These are phyloP conservation scores for Pteruthius melanotis DNA, from an alignment of 2,113 vertebrate species.

Conservation along the genomic window DNA sequence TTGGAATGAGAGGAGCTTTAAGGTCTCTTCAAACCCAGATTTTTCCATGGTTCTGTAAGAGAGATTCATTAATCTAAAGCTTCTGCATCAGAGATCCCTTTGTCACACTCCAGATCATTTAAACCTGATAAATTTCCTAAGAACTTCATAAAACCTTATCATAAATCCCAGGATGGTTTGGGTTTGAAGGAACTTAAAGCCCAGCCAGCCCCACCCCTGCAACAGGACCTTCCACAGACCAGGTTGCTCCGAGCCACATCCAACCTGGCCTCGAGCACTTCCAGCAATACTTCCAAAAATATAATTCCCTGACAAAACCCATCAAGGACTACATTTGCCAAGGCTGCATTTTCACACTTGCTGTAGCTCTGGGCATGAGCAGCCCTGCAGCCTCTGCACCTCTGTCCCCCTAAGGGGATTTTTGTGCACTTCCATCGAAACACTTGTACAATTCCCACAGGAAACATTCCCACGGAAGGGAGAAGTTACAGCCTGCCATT, in stretches of 20 bases:
- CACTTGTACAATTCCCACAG: neutral
- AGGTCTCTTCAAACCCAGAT: no score
- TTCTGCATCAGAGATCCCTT: neutral
- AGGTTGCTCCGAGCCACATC: neutral
- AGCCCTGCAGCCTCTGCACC: neutral
- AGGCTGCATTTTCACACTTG: neutral
- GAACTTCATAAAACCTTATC: neutral
- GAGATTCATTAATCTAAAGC: neutral
- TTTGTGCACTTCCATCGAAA: neutral
- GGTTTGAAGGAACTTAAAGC: neutral
- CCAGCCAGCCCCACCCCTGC: neutral
- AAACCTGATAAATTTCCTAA: neutral
- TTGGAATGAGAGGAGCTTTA: neutral
- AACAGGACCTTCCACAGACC: neutral
- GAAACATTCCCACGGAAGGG: neutral
- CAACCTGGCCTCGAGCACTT: accelerated
- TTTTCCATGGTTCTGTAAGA: neutral
- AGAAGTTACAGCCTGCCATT: neutral
- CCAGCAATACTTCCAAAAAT: neutral
- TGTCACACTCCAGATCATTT: neutral
- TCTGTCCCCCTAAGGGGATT: neutral
- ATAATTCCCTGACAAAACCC: neutral
- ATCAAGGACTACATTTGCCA: neutral
- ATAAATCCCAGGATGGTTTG: neutral
- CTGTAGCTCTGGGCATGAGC: neutral